phyloP scores from a whole-genome alignment of 2,888 invertebrate genomes.

The Callinectes sapidus region DNA sequence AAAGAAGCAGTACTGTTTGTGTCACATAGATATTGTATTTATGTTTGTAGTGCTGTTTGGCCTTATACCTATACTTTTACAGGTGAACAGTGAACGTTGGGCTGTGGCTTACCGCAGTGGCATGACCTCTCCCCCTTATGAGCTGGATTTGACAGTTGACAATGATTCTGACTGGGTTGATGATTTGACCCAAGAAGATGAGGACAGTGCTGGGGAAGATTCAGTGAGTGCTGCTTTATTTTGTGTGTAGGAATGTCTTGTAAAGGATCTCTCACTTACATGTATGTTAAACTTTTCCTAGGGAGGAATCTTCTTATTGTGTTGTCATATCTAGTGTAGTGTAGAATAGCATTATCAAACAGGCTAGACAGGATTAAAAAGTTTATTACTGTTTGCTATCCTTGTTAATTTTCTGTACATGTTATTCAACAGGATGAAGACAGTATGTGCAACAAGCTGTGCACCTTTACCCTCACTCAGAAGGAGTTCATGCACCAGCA shows the following conservation, averaged over 20 bases:
- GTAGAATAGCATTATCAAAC: too few relatives aligned
- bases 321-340: too few relatives aligned
- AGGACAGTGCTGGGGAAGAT: constrained; percentile 94
- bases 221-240: constrained; percentile 78
- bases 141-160: constrained; percentile 73
- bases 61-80: not conserved
- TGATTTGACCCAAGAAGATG: constrained; percentile 89
- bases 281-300: not conserved
- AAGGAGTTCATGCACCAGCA: constrained; percentile 86
- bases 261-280: not conserved
- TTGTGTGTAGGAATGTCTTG: not conserved
- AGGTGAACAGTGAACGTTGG: constrained; percentile 71
- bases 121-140: constrained; percentile 68
- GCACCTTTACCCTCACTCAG: constrained; percentile 97
- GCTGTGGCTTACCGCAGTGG: constrained; percentile 67
- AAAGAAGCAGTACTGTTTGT: not conserved
- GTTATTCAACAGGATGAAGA: constrained; percentile 84
- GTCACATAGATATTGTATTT: not conserved
- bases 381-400: not conserved
- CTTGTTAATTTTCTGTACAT: not conserved
- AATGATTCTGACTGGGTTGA: constrained; percentile 90
- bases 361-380: too few relatives aligned
- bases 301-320: too few relatives aligned
- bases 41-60: not conserved
- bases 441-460: constrained; percentile 91